phyloP scores from a whole-genome alignment of 2,113 vertebrate genomes.

The Sebastes schlegelii region DNA sequence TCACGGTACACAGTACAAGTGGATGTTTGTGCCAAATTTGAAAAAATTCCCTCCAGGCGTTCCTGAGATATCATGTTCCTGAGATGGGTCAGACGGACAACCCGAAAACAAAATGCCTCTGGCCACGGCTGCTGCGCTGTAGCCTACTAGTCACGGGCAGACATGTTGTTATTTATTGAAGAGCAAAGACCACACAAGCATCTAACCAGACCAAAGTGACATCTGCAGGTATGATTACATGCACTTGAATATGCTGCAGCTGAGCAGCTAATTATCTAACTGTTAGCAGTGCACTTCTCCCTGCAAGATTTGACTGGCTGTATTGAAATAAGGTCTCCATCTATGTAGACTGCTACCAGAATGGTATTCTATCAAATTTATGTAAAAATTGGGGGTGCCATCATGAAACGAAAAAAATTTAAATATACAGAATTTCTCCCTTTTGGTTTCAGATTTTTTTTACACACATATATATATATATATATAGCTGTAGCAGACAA shows the following conservation, averaged over 20 bases:
- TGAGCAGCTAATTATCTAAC: background rate
- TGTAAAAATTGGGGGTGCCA: background rate
- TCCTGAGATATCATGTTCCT: too few species aligned
- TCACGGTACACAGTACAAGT: too few species aligned
- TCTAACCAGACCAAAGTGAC: background rate
- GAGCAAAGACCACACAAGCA: background rate
- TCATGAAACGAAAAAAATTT: too few species aligned
- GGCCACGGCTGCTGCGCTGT: too few species aligned
- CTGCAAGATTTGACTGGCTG: background rate
- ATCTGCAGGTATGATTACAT: background rate
- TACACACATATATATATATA: background rate
- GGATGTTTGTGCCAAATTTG: too few species aligned
- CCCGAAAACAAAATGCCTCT: too few species aligned
- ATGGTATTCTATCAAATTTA: too few species aligned
- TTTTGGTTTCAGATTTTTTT: background rate
- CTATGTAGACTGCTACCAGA: background rate
- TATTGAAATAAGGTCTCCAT: too few species aligned
- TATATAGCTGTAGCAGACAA: background rate
- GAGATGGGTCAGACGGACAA: too few species aligned
- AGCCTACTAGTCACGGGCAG: too few species aligned
- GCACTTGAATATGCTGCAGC: background rate
- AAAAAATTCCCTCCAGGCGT: too few species aligned
- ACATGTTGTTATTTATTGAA: background rate
- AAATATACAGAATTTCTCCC: background rate
- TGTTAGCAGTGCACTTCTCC: background rate